phyloP scores from a whole-genome alignment of 2,888 invertebrate species.

The Nudaria mundana region DNA sequence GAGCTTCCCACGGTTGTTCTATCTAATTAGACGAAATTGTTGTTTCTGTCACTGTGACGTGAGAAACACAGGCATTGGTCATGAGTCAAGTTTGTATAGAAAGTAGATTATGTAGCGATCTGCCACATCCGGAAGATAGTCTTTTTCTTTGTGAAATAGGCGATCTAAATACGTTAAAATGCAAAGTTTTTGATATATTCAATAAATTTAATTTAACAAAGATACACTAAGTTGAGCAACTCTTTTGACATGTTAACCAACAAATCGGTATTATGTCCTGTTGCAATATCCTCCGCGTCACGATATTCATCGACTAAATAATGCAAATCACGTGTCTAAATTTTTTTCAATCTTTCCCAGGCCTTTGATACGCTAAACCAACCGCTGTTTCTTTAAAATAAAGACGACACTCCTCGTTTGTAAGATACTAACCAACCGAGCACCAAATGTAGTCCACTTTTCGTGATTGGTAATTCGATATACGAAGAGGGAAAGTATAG shows the following conservation, averaged over 20 bases:
- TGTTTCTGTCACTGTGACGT: slow-evolving; percentile 3
- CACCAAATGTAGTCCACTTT: slow-evolving; percentile 41
- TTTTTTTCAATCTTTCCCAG: slow-evolving; percentile 13
- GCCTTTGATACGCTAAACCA: slow-evolving; percentile 8
- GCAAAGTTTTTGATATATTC: too few species aligned
- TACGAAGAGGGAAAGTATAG: slow-evolving; percentile 43
- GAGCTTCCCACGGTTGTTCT: slow-evolving; percentile 26
- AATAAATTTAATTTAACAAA: too few species aligned
- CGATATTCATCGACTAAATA: slow-evolving; percentile 20
- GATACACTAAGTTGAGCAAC: too few species aligned
- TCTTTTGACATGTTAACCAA: too few species aligned
- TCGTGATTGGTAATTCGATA: slow-evolving; percentile 55
- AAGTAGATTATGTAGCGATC: too few species aligned
- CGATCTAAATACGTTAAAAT: not conserved
- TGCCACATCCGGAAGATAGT: too few species aligned
- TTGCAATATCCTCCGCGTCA: slow-evolving; percentile 11
- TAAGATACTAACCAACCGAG: slow-evolving; percentile 8
- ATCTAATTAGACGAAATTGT: slow-evolving; percentile 22
- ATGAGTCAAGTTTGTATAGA: slow-evolving; percentile 11
- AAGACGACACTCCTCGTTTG: slow-evolving; percentile 16
- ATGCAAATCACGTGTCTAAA: slow-evolving; percentile 24
- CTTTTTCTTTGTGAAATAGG: not conserved
- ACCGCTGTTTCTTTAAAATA: not conserved
- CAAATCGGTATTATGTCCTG: not conserved
- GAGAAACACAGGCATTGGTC: slow-evolving; percentile 18